phyloP scores from a whole-genome alignment of 2,797 vertebrate species.

The Catharus ustulatus region DNA sequence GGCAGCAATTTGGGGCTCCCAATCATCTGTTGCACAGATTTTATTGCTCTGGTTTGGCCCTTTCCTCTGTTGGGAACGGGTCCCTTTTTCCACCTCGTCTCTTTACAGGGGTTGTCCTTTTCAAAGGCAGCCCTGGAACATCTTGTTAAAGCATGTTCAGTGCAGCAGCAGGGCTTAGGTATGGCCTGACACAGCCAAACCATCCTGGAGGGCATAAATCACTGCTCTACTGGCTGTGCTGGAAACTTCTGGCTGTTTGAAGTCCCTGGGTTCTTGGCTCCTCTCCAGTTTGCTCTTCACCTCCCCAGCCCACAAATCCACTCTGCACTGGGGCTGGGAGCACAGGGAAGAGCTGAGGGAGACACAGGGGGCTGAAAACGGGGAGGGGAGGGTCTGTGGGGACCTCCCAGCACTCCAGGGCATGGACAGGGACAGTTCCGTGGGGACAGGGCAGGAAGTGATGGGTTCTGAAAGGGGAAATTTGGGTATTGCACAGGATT shows the following conservation, averaged over 20 bases:
- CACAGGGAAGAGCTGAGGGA: neutral
- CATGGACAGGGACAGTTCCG: neutral
- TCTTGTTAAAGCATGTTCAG: constrained; percentile 38
- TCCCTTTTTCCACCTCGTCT: neutral
- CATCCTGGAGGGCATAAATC: neutral
- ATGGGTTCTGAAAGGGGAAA: neutral
- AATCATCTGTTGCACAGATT: constrained; percentile 42
- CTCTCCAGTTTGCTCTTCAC: constrained; percentile 6
- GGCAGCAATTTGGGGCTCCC: constrained; percentile 38
- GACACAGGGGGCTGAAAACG: rapidly evolving
- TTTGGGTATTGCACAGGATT: rapidly evolving
- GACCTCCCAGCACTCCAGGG: neutral
- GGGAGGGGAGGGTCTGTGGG: neutral
- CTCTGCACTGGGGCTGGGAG: neutral
- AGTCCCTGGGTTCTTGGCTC: constrained; percentile 3
- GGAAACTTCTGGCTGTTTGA: constrained; percentile 25
- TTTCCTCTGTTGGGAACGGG: neutral
- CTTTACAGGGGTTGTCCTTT: neutral
- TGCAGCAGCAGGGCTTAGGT: neutral
- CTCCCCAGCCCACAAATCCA: neutral
- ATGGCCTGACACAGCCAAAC: neutral
- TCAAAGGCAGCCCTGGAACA: constrained; percentile 31
- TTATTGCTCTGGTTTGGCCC: neutral
- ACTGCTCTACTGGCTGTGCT: neutral
- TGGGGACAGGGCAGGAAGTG: rapidly evolving